Base-by-base conservation (phyloP, 1,140 invertebrate species). In the Ceratoteleas bidentatus region DNA sequence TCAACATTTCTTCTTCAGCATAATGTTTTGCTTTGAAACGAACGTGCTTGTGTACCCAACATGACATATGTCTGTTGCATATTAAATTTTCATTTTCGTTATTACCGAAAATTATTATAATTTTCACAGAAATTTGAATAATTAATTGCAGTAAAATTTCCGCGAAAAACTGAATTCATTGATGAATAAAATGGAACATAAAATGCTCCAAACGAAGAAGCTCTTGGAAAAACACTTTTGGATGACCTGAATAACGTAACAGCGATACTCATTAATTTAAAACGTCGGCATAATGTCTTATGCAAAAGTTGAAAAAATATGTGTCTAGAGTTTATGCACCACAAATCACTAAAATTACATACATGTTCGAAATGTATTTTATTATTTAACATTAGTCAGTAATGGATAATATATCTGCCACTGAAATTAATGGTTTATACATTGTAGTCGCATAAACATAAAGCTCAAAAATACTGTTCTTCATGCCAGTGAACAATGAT, bases 141-240 rank as follows among this genome's bases (percentile, higher is more conserved):
- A 47, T n/a, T 13, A n/a, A 47, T 47, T 47, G 9, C 36, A 38
- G 5, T 38, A 38, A 5, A 9, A 6, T 38, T 38, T 38, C 36
- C 36, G 36, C 9, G 36, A 47, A 47, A 47, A 4, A 47, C 11
- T 47, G 43, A 68, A 40, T 56, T 49, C 66, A 76, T 69, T 69
- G 13, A 40, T 56, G 13, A 43, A 49, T 61, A 69, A 69, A 57
- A 14, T n/a, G 34, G 43, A 56, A 9, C 58, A 11, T 38, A 40
- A 68, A 76, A 69, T 43, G 50, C n/a, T 62, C 36, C 64, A 62
- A 68, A 76, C 32, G 65, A 68, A 56, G 65, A 77, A 50, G 34
- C 74, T 77, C 74, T 77, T 52, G 74, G 74, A 77, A 77, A 77
- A 77, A 77, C 74, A 77, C 43, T 78, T 78, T 78, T 64, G 75